A percentile compares a stretch with the other conserved stretches of the same genome.
These are phyloP conservation scores for Trochalopteron elliotii DNA, from an alignment of 2,113 vertebrate species.

Conservation along the genomic window DNA sequence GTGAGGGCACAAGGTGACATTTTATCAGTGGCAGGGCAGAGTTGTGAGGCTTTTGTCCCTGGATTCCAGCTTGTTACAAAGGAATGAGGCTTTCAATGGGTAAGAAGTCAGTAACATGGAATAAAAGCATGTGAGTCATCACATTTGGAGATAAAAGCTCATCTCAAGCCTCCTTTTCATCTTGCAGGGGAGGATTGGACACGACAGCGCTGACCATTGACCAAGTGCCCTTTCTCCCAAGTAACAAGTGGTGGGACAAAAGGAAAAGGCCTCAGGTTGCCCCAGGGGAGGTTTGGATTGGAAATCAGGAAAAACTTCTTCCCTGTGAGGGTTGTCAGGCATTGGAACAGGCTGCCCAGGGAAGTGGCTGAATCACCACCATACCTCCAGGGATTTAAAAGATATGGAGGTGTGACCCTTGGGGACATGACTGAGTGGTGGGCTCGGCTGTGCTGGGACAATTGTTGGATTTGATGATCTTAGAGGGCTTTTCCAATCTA, in stretches of 20 bases:
- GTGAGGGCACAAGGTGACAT: background rate
- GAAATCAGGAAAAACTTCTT: background rate
- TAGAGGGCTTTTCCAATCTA: background rate
- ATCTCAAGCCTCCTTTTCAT: background rate
- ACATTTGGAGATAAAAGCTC: background rate
- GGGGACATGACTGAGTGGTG: rapidly evolving
- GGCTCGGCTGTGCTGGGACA: background rate
- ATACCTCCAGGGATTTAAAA: background rate
- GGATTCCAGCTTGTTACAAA: background rate
- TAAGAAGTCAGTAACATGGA: background rate
- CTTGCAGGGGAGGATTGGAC: background rate
- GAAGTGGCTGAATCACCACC: background rate
- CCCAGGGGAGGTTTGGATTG: background rate
- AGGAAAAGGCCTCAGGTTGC: background rate
- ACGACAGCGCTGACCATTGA: background rate
- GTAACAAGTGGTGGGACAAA: background rate
- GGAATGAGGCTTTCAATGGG: background rate
- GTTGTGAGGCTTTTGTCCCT: background rate
- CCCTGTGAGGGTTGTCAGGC: background rate
- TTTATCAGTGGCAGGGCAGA: background rate
- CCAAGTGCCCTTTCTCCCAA: background rate
- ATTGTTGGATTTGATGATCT: rapidly evolving
- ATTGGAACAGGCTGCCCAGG: background rate
- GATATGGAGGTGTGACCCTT: background rate
- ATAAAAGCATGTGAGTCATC: background rate